phyloP scores from a whole-genome alignment of 2,113 vertebrate species.

The Pachycephala philippinensis region DNA sequence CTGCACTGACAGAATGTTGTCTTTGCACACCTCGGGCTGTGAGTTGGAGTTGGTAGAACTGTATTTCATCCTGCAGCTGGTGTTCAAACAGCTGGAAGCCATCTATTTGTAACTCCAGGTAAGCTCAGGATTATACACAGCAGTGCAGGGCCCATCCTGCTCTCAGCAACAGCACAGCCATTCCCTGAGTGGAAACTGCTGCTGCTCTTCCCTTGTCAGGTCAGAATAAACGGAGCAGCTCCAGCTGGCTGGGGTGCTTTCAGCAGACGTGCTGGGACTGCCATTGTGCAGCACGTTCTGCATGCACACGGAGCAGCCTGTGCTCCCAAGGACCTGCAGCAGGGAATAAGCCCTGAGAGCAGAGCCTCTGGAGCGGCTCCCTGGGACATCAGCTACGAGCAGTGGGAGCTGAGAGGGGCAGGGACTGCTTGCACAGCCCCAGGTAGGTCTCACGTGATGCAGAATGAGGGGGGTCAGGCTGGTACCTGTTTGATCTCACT shows the following conservation, averaged over 20 bases:
- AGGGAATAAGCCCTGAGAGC: not conserved
- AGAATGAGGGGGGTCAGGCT: not conserved
- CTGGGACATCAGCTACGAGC: rapidly evolving
- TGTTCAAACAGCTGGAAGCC: not conserved
- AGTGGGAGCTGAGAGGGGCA: rapidly evolving
- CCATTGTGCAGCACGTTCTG: rapidly evolving
- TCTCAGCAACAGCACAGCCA: not conserved
- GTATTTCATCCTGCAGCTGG: not conserved
- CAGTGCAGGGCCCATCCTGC: not conserved
- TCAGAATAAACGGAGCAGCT: not conserved
- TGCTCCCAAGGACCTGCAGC: not conserved
- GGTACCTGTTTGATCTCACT: not conserved
- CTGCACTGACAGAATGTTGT: not conserved
- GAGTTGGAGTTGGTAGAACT: not conserved
- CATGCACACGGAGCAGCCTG: not conserved
- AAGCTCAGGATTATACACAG: not conserved
- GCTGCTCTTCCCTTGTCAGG: not conserved
- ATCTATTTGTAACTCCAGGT: not conserved
- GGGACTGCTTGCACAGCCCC: not conserved
- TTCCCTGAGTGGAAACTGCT: not conserved
- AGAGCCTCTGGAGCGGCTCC: not conserved
- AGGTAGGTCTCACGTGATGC: rapidly evolving
- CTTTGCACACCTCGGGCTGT: not conserved
- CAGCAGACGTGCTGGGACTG: not conserved
- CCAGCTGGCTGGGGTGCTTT: not conserved